Percentiles rank a stretch among this genome's conserved stretches.
These are phyloP conservation scores for Drosophila parvula DNA, from an alignment of 1,140 invertebrate genomes.

Conservation along the genomic window DNA sequence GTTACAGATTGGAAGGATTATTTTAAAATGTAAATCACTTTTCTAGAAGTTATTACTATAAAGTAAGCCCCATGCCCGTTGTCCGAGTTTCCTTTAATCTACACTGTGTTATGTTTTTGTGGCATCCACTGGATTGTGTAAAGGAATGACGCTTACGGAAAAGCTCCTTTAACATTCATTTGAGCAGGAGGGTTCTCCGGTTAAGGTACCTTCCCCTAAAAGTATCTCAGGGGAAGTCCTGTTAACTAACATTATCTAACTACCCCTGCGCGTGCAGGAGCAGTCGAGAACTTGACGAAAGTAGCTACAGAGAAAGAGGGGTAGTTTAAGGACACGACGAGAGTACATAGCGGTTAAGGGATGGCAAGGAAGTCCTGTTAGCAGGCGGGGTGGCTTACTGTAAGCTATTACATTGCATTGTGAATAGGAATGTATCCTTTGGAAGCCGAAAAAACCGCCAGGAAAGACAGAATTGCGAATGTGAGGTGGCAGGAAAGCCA, in stretches of 20 bases:
- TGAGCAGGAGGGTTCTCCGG: neutral
- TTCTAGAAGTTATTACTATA: too few relatives aligned
- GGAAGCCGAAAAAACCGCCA: neutral
- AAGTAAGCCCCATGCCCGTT: neutral
- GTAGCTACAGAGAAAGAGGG: slow-evolving; percentile 18
- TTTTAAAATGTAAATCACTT: neutral
- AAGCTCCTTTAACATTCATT: slow-evolving; percentile 4
- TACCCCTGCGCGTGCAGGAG: slow-evolving; percentile 55
- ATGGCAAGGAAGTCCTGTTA: slow-evolving; percentile 5
- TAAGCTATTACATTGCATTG: neutral
- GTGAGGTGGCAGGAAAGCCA: slow-evolving; percentile 7
- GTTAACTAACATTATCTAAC: slow-evolving; percentile 60
- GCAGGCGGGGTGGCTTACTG: slow-evolving; percentile 17
- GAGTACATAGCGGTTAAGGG: slow-evolving; percentile 6
- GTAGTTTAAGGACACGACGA: slow-evolving; percentile 21
- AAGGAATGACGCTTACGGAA: slow-evolving; percentile 2
- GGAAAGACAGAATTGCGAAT: neutral
- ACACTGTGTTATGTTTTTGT: neutral
- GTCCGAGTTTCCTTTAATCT: neutral
- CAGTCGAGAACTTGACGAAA: slow-evolving; percentile 63
- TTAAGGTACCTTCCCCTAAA: neutral
- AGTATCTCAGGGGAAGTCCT: slow-evolving; percentile 25
- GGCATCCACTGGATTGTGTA: neutral
- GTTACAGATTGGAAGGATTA: neutral
- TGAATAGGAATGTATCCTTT: neutral